Conservation (phyloP, 2,113 vertebrate genomes). For the Pimephales promelas region DNA sequence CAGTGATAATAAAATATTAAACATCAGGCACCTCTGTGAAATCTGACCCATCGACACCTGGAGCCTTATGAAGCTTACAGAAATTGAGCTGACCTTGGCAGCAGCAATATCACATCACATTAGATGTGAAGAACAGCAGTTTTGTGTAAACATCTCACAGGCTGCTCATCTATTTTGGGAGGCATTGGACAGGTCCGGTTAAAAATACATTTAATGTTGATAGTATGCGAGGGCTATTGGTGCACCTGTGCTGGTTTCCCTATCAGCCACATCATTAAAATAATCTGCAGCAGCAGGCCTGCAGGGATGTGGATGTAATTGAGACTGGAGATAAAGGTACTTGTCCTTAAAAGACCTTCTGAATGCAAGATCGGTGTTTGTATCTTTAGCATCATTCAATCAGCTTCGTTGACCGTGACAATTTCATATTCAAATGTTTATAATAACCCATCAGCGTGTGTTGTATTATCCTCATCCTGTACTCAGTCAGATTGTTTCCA, state of each 20-base stretch:
- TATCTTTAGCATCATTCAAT: conserved; percentile 34
- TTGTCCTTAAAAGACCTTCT: conserved; percentile 23
- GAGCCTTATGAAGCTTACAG: not conserved
- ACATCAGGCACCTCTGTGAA: not conserved
- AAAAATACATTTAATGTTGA: conserved; percentile 31
- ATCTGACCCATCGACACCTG: not conserved
- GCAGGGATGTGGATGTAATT: conserved; percentile 6
- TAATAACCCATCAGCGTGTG: conserved; percentile 24
- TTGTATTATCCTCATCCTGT: not conserved
- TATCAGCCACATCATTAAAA: conserved; percentile 33
- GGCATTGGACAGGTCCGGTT: not conserved
- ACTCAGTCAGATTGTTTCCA: conserved; percentile 13
- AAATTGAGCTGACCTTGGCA: not conserved
- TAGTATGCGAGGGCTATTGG: not conserved
- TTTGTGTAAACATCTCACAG: conserved; percentile 5
- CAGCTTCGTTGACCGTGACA: conserved; percentile 16
- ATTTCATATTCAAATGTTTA: conserved; percentile 21
- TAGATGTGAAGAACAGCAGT: conserved; percentile 17
- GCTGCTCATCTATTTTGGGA: not conserved
- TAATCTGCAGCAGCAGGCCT: conserved; percentile 9
- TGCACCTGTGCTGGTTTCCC: not conserved
- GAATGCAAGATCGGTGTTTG: not conserved
- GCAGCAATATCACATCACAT: not conserved
- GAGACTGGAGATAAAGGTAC: conserved; percentile 33
- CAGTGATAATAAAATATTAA: not conserved